A percentile compares a stretch with the other conserved stretches of the same genome.
Evolutionary conservation across 2,888 invertebrate species (phyloP).

Genomic region (Horisme vitalbata): DNA sequence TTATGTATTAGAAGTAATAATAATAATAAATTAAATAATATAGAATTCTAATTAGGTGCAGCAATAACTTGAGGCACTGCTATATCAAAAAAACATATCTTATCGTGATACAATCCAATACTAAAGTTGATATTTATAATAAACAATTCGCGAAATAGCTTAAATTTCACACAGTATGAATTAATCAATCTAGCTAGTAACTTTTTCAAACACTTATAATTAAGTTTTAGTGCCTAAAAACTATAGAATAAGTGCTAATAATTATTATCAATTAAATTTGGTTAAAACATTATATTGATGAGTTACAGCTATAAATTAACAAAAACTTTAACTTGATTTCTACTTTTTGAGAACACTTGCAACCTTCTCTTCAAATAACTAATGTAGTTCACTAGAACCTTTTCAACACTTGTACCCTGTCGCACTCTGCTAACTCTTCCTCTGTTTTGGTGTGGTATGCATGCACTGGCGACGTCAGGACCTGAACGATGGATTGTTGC

Average conservation of each 20-base stretch:
- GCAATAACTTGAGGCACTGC: conserved; percentile 41
- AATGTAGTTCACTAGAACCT: conserved; percentile 8
- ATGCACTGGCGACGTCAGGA: conserved; percentile 76
- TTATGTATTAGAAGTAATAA: conserved; percentile 44
- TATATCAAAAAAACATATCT: conserved; percentile 39
- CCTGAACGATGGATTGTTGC: conserved; percentile 78
- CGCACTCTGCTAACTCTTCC: conserved; percentile 66
- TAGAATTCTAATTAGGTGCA: conserved; percentile 48
- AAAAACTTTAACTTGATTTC: no score
- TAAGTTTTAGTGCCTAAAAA: no score
- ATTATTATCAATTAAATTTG: no score
- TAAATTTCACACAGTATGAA: no score
- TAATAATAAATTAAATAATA: conserved; percentile 11
- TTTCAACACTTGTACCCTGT: conserved; percentile 36
- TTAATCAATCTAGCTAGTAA: no score
- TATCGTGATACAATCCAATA: no score
- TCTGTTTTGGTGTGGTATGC: conserved; percentile 74
- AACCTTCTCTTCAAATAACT: conserved; percentile 11
- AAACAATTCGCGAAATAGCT: no score
- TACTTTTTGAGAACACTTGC: conserved; percentile 1
- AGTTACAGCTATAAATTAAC: conserved; percentile 9
- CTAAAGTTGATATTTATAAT: no score
- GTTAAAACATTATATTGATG: no score
- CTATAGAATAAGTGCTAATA: no score
- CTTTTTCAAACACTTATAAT: no score